Percentiles rank a stretch among this genome's conserved stretches.
These are phyloP conservation scores for Iphiclides podalirius DNA, from an alignment of 2,888 invertebrate species.

Conservation along the genomic window DNA sequence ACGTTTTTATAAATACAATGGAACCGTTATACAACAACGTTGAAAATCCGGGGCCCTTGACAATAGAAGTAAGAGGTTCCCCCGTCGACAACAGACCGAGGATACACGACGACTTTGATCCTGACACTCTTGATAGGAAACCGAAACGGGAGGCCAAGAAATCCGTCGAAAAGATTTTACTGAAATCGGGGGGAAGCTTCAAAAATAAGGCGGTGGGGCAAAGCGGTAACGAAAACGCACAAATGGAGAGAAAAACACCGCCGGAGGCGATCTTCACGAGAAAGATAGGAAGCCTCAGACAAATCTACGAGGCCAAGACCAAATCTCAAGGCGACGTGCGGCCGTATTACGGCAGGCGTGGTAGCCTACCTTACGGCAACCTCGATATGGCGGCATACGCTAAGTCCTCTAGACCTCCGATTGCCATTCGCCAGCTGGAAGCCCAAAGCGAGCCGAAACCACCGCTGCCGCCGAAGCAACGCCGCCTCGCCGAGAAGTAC, in stretches of 20 bases:
- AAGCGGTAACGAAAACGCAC: slow-evolving; percentile 25
- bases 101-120: slow-evolving; percentile 88
- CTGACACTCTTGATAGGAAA: slow-evolving; percentile 91
- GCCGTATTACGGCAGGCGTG: slow-evolving; percentile 57
- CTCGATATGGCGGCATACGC: slow-evolving; percentile 55
- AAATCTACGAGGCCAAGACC: slow-evolving; percentile 88
- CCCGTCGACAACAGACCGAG: slow-evolving; percentile 84
- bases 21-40: slow-evolving; percentile 77
- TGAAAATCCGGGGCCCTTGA: slow-evolving; percentile 86
- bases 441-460: slow-evolving; percentile 56
- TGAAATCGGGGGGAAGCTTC: slow-evolving; percentile 87
- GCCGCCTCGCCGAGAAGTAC: slow-evolving; percentile 47
- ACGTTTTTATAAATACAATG: slow-evolving; percentile 83
- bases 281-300: slow-evolving; percentile 85
- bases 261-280: slow-evolving; percentile 70
- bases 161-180: slow-evolving; percentile 73
- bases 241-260: slow-evolving; percentile 32
- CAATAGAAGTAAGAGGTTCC: slow-evolving; percentile 89
- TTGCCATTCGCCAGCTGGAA: slow-evolving; percentile 56
- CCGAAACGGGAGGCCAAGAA: slow-evolving; percentile 69
- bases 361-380: slow-evolving; percentile 55
- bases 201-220: slow-evolving; percentile 71
- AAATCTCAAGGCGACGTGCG: slow-evolving; percentile 56
- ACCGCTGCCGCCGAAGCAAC: slow-evolving; percentile 66
- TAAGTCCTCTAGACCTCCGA: slow-evolving; percentile 53